Conservation (phyloP, 2,888 invertebrate species). For the Ptychoptera albimana region DNA sequence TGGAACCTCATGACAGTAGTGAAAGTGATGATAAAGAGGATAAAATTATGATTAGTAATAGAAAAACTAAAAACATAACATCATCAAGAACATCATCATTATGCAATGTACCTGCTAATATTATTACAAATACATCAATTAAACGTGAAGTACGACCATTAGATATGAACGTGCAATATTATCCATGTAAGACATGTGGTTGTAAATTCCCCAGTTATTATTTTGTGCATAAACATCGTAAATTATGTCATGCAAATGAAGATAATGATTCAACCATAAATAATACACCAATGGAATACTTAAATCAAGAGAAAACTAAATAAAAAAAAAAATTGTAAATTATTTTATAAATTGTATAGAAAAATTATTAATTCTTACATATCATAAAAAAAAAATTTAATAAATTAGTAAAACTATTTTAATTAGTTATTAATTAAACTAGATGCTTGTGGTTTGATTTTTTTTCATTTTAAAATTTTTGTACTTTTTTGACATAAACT, state of each 20-base stretch:
- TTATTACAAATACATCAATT: constrained; percentile 14
- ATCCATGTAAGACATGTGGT: constrained; percentile 85
- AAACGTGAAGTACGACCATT: constrained; percentile 45
- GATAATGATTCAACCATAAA: constrained; percentile 13
- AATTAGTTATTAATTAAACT: too few relatives aligned
- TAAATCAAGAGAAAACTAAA: constrained; percentile 4
- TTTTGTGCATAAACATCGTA: constrained; percentile 83
- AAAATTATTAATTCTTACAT: background rate
- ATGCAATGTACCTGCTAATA: constrained; percentile 1
- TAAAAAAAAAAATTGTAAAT: background rate
- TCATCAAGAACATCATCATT: constrained; percentile 1
- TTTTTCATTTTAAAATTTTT: too few relatives aligned
- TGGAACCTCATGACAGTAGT: constrained; percentile 14
- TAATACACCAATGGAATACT: background rate
- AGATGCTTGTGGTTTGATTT: too few relatives aligned
- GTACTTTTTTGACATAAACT: too few relatives aligned
- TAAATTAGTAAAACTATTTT: too few relatives aligned
- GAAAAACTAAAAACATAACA: background rate
- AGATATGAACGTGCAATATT: constrained; percentile 74
- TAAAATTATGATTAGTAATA: background rate
- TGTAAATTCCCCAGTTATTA: constrained; percentile 87
- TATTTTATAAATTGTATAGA: background rate
- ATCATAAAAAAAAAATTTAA: background rate
- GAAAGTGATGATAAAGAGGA: constrained; percentile 8
- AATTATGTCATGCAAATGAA: constrained; percentile 56